These are phyloP conservation scores for Spondyliosoma cantharus DNA, from an alignment of 2,797 vertebrate genomes.

Conservation along the genomic window DNA sequence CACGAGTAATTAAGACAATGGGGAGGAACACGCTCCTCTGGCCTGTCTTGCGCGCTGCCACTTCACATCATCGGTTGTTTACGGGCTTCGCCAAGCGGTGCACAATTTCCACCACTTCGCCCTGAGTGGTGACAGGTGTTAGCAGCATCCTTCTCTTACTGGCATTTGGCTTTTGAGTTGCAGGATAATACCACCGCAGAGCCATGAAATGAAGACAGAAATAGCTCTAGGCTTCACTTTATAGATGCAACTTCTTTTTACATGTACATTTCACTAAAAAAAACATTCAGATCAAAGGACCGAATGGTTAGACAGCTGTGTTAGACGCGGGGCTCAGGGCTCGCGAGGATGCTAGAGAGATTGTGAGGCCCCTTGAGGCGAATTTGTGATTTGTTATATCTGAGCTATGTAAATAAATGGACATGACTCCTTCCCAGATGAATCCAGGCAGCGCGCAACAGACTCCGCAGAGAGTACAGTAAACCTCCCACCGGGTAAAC, in stretches of 20 bases:
- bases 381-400: slow-evolving; percentile 14
- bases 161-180: slow-evolving; percentile 42
- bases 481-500: slow-evolving; percentile 26
- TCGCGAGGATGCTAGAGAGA: slow-evolving; percentile 12
- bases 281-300: slow-evolving; percentile 47
- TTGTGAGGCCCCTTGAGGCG: neutral
- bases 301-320: slow-evolving; percentile 31
- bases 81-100: slow-evolving; percentile 17
- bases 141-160: slow-evolving; percentile 24
- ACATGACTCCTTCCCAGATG: slow-evolving; percentile 7
- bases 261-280: slow-evolving; percentile 47
- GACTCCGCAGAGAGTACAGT: slow-evolving; percentile 40
- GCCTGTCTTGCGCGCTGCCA: slow-evolving; percentile 11
- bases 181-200: slow-evolving; percentile 32
- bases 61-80: slow-evolving; percentile 32
- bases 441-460: slow-evolving; percentile 15
- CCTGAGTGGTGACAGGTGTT: slow-evolving; percentile 48
- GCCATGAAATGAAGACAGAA: slow-evolving; percentile 38
- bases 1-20: slow-evolving; percentile 2
- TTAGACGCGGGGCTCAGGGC: slow-evolving; percentile 17
- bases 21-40: slow-evolving; percentile 1
- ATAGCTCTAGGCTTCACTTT: slow-evolving; percentile 58
- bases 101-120: slow-evolving; percentile 33
- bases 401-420: slow-evolving; percentile 13
- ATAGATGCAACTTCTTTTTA: slow-evolving; percentile 40